Base-by-base conservation (phyloP, 2,113 vertebrate genomes). In the Rana temporaria region DNA sequence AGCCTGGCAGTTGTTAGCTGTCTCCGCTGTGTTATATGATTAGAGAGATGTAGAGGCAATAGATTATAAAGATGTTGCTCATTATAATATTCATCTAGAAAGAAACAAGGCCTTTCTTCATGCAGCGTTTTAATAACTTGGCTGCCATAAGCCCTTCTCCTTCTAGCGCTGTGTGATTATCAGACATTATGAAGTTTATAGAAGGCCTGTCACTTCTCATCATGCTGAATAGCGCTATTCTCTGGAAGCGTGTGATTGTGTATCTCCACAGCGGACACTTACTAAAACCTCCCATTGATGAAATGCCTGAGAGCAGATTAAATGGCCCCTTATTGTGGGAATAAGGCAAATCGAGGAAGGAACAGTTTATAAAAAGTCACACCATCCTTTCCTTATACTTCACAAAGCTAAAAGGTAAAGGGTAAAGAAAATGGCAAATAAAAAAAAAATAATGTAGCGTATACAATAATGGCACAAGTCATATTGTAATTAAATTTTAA, bases 71-170 rank as follows among this genome's bases (percentile, higher is more conserved):
- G 34, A 38, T 38, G 34, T 38, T 38, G 34, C 17, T 18, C 57
- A n/a, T 59, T 59, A 59, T 59, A 59, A 59, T 59, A 59, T n/a
- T n/a, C 57, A 59, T 59, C 57, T 4, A n/a, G 57, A n/a, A 59
- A 2, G 17, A 59, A 7, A 59, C 17, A 38, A 5, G 34, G 34
- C 34, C 5, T 59, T 59, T 59, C 59, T 22, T 60, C 59, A 22
- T 19, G 59, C 59, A 7, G 59, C 59, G 19, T 60, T 60, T n/a
- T 60, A 60, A 17, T 60, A 60, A n/a, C 7, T 3, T n/a, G 19
- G 8, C n/a, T 60, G 59, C 59, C 19, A n/a, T 22, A 7, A 20
- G 26, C 59, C 3, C 59, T 6, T 1, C 19, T 60, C 20, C 19
- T 20, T 60, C 6, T 60, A 60, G 22, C 19, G 6, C 59, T 22